Percentiles rank a stretch among this genome's conserved stretches.
phyloP scores from a whole-genome alignment of 2,888 invertebrate species.

The Allacma fusca region DNA sequence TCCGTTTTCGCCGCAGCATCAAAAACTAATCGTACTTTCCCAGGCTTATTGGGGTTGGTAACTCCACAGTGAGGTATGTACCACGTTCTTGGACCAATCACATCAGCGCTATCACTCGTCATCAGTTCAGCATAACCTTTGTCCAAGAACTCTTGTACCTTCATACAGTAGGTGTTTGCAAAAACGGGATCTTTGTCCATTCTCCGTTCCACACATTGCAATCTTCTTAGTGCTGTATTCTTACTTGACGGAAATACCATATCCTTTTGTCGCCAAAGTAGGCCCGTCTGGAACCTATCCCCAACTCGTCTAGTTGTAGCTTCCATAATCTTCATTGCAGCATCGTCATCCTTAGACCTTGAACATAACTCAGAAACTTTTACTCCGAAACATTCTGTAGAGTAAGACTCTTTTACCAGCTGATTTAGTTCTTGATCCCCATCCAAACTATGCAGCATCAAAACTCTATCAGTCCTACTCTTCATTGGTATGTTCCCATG shows the following conservation, averaged over 20 bases:
- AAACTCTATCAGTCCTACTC: not conserved
- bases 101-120: not conserved
- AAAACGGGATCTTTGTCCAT: slow-evolving; percentile 19
- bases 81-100: not conserved
- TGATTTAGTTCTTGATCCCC: not conserved
- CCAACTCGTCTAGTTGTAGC: not conserved
- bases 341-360: not conserved
- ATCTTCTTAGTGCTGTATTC: not conserved
- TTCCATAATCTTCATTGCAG: not conserved
- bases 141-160: too few species aligned
- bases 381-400: slow-evolving; percentile 14
- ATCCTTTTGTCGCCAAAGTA: slow-evolving; percentile 24
- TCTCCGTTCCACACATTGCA: slow-evolving; percentile 23
- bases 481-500: not conserved
- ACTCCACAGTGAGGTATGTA: slow-evolving; percentile 36
- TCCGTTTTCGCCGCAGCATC: too few species aligned
- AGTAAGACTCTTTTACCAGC: not conserved
- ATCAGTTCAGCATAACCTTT: slow-evolving; percentile 25
- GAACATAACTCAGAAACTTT: not conserved
- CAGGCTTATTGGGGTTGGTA: too few species aligned
- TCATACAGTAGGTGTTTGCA: slow-evolving; percentile 27
- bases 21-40: too few species aligned
- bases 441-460: not conserved
- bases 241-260: slow-evolving; percentile 19
- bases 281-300: slow-evolving; percentile 36